Evolutionary conservation across 92 coral and sea anemone species (phyloP).

Genomic region (Diadumene lineata): DNA sequence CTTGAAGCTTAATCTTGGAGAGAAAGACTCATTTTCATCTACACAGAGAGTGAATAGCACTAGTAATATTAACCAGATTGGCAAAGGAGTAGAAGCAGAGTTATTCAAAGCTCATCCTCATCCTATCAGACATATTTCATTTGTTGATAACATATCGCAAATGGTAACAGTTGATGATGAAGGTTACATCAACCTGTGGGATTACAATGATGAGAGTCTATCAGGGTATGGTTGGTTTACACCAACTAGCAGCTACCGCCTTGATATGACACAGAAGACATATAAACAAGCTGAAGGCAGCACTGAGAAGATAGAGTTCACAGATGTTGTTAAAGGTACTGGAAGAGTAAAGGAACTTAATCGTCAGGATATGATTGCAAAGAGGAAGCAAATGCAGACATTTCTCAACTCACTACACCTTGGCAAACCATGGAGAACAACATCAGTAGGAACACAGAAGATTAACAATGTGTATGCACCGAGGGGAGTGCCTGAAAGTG

Average conservation of each 20-base stretch:
- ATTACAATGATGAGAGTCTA: conserved; percentile 52
- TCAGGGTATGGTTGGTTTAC: conserved; percentile 87
- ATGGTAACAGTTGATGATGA: conserved; percentile 71
- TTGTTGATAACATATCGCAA: conserved; percentile 50
- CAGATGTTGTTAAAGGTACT: conserved; percentile 64
- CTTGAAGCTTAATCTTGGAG: conserved; percentile 48
- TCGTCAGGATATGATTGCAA: conserved; percentile 67
- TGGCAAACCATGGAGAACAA: conserved; percentile 77
- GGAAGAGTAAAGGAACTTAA: conserved; percentile 44
- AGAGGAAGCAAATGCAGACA: conserved; percentile 59
- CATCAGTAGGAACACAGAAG: conserved; percentile 36
- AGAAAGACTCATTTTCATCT: conserved; percentile 18
- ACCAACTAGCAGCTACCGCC: conserved; percentile 60
- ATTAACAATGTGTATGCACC: conserved; percentile 59
- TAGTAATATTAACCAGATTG: conserved; percentile 37
- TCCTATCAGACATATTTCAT: conserved; percentile 50
- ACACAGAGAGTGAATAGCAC: conserved; percentile 28
- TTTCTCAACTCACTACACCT: conserved; percentile 63
- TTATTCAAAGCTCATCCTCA: conserved; percentile 73
- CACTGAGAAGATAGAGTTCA: conserved; percentile 60
- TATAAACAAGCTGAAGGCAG: conserved; percentile 64
- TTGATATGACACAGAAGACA: conserved; percentile 67
- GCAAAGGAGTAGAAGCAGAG: conserved; percentile 65
- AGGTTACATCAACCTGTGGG: conserved; percentile 76
- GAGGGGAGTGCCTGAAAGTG: conserved; percentile 72